These are phyloP conservation scores for Pseudomyrmex pallidus DNA, from an alignment of 1,140 invertebrate genomes.

Conservation along the genomic window DNA sequence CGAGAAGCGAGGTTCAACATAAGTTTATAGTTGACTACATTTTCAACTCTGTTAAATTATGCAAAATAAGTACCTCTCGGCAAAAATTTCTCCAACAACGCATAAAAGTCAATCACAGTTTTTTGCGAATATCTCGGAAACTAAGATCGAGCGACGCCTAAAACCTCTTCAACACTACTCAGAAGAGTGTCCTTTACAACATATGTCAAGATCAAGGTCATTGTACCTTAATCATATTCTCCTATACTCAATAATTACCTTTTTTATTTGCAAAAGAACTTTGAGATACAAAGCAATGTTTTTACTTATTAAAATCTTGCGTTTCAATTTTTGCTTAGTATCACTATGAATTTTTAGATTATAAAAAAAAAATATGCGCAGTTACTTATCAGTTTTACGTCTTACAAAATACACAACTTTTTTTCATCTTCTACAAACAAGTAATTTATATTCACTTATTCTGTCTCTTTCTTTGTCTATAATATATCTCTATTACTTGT, in stretches of 20 bases:
- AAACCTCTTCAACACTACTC: no score
- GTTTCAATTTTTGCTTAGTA: conserved; percentile 27
- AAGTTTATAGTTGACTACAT: no score
- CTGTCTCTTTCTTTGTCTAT: neutral
- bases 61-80: no score
- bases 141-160: no score
- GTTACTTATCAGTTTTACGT: neutral
- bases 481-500: neutral
- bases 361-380: neutral
- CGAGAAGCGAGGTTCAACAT: no score
- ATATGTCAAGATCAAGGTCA: no score
- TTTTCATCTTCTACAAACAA: neutral
- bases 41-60: no score
- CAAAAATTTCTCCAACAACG: no score
- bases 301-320: neutral
- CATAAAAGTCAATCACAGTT: no score
- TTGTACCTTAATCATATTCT: no score
- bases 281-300: neutral
- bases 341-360: neutral
- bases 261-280: conserved; percentile 2
- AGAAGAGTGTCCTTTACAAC: no score
- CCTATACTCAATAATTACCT: neutral
- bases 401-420: conserved; percentile 23
- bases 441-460: conserved; percentile 5
- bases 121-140: no score